Conservation (phyloP, 2,113 vertebrate species). For the human region GRCh38 chr15:96466501-96467000, state of each 20-base stretch:
- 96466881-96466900: slow-evolving; percentile 53
- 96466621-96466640: slow-evolving; percentile 90
- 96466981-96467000: slow-evolving; percentile 40
- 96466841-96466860: slow-evolving; percentile 59
- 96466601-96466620: slow-evolving; percentile 88
- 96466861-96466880: slow-evolving; percentile 47
- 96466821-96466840: slow-evolving; percentile 15
- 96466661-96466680: slow-evolving; percentile 83
- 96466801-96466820: not conserved
- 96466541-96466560: slow-evolving; percentile 94
- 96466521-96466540: slow-evolving; percentile 93
- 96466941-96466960: slow-evolving; percentile 67
- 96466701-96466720: slow-evolving; percentile 80
- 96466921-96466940: slow-evolving; percentile 7
- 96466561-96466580: slow-evolving; percentile 90
- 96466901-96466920: slow-evolving; percentile 60
- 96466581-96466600: slow-evolving; percentile 94
- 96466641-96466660: slow-evolving; percentile 82
- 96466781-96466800: not conserved
- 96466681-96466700: slow-evolving; percentile 81
- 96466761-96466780: not conserved
- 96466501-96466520: slow-evolving; percentile 90
- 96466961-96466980: slow-evolving; percentile 70
- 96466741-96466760: not conserved
- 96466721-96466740: slow-evolving; percentile 83